Conservation (phyloP, 2,888 invertebrate species). For the Gryllus longicercus region DNA sequence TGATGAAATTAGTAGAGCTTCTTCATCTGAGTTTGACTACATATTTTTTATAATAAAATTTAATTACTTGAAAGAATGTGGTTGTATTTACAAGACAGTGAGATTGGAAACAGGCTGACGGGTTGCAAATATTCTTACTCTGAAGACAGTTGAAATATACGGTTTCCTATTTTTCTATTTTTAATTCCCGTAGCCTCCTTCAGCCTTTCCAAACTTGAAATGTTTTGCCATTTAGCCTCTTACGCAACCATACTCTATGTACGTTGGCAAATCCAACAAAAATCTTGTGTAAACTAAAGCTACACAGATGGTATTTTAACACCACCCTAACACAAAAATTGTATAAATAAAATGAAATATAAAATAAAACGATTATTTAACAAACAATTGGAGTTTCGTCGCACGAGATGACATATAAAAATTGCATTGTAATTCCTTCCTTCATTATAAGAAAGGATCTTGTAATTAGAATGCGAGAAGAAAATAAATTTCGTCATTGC, state of each 20-base stretch:
- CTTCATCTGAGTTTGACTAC: not conserved
- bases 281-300: not conserved
- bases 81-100: not conserved
- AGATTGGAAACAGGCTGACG: constrained; percentile 17
- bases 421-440: not conserved
- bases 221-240: constrained; percentile 1
- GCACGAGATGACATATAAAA: not conserved
- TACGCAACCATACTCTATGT: not conserved
- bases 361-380: not conserved
- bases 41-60: not conserved
- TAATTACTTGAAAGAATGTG: not conserved
- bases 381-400: not conserved
- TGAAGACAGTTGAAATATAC: not conserved
- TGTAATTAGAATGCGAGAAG: not conserved
- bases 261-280: not conserved
- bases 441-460: not conserved
- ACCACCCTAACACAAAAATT: not conserved
- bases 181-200: constrained; percentile 10
- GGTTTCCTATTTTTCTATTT: constrained; percentile 10
- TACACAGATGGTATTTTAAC: not conserved
- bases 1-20: not conserved
- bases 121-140: not conserved
- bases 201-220: not conserved
- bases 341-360: not conserved
- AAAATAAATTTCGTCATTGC: not conserved